Evolutionary conservation across 2,113 vertebrate genomes (phyloP).

Genomic region (Petrocephalus zakoni): DNA sequence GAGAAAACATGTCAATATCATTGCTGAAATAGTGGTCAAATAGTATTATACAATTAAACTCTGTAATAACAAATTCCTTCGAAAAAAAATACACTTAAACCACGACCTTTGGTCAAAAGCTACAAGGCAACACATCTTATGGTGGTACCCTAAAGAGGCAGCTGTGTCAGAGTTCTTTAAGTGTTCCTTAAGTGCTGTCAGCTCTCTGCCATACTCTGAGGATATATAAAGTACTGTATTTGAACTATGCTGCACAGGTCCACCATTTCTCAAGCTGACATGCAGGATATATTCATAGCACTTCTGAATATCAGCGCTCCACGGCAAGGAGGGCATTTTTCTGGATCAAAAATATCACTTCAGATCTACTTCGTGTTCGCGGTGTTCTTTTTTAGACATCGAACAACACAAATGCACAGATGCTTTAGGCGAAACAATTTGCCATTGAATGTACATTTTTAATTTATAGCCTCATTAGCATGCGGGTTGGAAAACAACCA

Average conservation of each 20-base stretch:
- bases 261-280: conserved; percentile 6
- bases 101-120: neutral
- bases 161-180: conserved; percentile 6
- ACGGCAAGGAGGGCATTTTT: neutral
- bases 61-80: neutral
- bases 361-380: neutral
- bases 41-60: neutral
- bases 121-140: neutral
- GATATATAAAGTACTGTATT: neutral
- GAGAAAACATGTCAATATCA: neutral
- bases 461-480: neutral
- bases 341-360: neutral
- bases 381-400: neutral
- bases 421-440: neutral
- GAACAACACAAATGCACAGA: neutral
- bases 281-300: neutral
- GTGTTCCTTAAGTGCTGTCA: neutral
- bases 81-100: neutral
- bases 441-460: neutral
- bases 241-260: neutral
- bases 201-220: neutral
- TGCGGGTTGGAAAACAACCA: neutral
- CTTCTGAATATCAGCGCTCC: neutral
- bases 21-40: neutral
- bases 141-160: neutral